phyloP scores from a whole-genome alignment of 2,888 invertebrate species.

The Achlya flavicornis region DNA sequence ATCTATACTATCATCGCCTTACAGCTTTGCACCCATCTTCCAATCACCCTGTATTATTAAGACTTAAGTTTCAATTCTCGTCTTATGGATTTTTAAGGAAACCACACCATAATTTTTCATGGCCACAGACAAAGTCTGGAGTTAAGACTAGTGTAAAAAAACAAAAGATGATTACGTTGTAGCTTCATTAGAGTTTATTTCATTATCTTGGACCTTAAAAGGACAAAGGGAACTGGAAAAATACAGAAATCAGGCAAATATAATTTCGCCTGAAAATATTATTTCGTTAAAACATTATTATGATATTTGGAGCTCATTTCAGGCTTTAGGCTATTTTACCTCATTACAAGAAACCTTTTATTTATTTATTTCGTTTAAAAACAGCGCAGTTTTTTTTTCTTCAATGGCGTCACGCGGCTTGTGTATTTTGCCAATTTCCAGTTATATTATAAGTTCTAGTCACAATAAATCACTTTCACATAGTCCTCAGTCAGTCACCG shows the following conservation, averaged over 20 bases:
- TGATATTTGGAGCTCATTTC: slow-evolving; percentile 20
- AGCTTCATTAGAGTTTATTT: slow-evolving; percentile 1
- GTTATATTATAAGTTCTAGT: too few species aligned
- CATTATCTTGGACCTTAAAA: neutral
- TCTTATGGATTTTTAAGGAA: neutral
- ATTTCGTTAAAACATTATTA: neutral
- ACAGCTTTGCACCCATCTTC: too few species aligned
- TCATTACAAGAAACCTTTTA: slow-evolving; percentile 27
- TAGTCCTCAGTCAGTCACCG: too few species aligned
- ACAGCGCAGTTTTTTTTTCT: too few species aligned
- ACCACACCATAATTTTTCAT: too few species aligned
- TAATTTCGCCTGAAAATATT: slow-evolving; percentile 37
- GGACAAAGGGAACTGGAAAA: slow-evolving; percentile 5
- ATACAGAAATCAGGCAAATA: slow-evolving; percentile 24
- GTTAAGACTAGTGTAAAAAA: neutral
- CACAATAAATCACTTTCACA: too few species aligned
- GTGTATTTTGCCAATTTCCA: too few species aligned
- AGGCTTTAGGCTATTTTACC: slow-evolving; percentile 34
- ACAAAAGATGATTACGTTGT: neutral
- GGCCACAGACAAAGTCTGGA: neutral
- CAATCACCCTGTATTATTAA: too few species aligned
- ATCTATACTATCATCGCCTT: too few species aligned
- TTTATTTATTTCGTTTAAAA: neutral
- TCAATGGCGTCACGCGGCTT: too few species aligned
- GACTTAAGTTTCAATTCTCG: too few species aligned